Evolutionary conservation across 2,888 invertebrate genomes (phyloP).

Genomic region (Drosophila formosana): DNA sequence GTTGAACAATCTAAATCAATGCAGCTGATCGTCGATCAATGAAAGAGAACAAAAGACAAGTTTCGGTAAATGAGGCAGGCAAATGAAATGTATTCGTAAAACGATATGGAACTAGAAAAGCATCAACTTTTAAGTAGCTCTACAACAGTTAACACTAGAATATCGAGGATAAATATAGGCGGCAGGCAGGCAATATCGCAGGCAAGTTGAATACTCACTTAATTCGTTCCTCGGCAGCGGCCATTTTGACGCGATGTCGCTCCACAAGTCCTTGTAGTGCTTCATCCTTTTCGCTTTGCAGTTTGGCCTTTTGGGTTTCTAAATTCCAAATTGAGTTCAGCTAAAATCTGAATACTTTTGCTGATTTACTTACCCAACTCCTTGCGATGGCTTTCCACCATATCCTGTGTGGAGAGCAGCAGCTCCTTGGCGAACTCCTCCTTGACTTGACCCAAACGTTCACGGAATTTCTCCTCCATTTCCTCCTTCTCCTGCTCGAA

Average conservation of each 20-base stretch:
- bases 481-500: constrained; percentile 90
- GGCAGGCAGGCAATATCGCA: background rate
- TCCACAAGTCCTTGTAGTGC: constrained; percentile 86
- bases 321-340: background rate
- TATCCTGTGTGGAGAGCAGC: constrained; percentile 87
- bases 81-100: constrained; percentile 22
- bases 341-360: background rate
- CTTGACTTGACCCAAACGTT: constrained; percentile 86
- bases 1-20: constrained; percentile 61
- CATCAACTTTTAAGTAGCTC: background rate
- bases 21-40: constrained; percentile 64
- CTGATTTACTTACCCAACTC: constrained; percentile 87
- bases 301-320: constrained; percentile 86
- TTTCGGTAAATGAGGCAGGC: constrained; percentile 43
- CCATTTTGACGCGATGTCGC: constrained; percentile 85
- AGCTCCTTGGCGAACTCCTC: constrained; percentile 84
- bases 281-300: constrained; percentile 87
- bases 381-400: constrained; percentile 88
- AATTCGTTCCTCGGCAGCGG: constrained; percentile 85
- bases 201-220: constrained; percentile 83
- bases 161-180: background rate
- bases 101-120: background rate
- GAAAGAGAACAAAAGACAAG: constrained; percentile 53
- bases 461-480: constrained; percentile 90
- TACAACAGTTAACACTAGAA: constrained; percentile 27